These are phyloP conservation scores for Salminus brasiliensis DNA, from an alignment of 2,113 vertebrate species.

Conservation along the genomic window DNA sequence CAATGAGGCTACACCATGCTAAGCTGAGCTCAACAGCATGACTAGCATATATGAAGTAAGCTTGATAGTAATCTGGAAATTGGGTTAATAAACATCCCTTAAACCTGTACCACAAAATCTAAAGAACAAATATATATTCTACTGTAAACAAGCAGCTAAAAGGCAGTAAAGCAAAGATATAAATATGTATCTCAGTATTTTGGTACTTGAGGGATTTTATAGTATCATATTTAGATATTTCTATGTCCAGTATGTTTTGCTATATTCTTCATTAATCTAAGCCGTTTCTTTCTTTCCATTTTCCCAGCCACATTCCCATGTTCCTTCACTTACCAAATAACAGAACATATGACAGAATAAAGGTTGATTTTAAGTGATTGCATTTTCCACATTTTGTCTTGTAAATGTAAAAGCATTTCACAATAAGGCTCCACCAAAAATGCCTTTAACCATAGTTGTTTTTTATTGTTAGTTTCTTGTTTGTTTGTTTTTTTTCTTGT, in stretches of 20 bases:
- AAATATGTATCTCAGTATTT: slow-evolving; percentile 4
- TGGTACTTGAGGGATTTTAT: neutral
- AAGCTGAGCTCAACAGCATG: neutral
- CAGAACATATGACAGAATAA: neutral
- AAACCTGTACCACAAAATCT: neutral
- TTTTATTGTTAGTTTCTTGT: slow-evolving; percentile 41
- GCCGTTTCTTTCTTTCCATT: neutral
- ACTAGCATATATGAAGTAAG: neutral
- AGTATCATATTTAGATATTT: slow-evolving; percentile 2
- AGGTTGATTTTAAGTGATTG: neutral
- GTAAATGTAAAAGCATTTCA: neutral
- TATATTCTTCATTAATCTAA: neutral
- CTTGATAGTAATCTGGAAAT: neutral
- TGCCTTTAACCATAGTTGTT: neutral
- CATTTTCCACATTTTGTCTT: neutral
- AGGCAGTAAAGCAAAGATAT: neutral
- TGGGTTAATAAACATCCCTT: neutral
- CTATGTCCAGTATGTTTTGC: neutral
- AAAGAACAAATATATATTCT: neutral
- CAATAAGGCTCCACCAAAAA: slow-evolving; percentile 7
- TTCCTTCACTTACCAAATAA: neutral
- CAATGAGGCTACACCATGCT: neutral
- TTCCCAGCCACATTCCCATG: neutral
- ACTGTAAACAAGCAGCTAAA: neutral
- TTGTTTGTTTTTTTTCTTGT: slow-evolving; percentile 45